Evolutionary conservation across 2,888 invertebrate genomes (phyloP), one percentile per base, ranked within the genome.

Genomic region (Meganola albula): DNA sequence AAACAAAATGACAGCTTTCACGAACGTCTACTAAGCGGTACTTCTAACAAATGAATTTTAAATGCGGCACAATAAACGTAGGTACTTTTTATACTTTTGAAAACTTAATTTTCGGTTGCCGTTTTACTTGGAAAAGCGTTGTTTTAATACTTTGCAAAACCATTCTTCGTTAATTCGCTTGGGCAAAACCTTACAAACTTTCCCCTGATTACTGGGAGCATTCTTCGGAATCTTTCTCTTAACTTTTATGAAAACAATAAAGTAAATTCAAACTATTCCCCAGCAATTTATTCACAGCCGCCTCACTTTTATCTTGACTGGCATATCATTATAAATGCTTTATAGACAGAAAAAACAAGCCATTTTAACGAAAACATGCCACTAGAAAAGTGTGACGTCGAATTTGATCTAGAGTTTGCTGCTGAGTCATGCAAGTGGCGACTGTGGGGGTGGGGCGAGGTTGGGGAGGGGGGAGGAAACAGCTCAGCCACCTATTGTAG

Each of bases 371-470:
- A 73, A 77, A 80, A 80, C 75, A 77, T 72, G 73, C 70, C 65
- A 62, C 65, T 65, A 58, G 66, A 73, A 65, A 68, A 56, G 67
- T 69, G 65, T 61, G 56, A 16, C 62, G 76, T 76, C 72, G 78
- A 77, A 76, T 79, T 79, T 76, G 80, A 79, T 77, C 70, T 74
- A 74, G 66, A 68, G 69, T 67, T 63, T 54, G 61, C 45, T 66
- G 78, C 79, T 78, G 80, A 82, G 67, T 83, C 82, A 82, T 67
- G 68, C 67, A 70, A 75, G 73, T 67, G 68, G 71, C 63, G 65
- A 58, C 48, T 54, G 54, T 46, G 46, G 51, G 49, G 50, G 52
- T 42, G 48, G 50, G 43, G 55, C 44, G 46, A 48, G 26, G 51
- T 43, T 38, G 40, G 52, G 57, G 57, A 48, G 60, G 58, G 64